These are phyloP conservation scores for Melinaea marsaeus DNA, from an alignment of 2,888 invertebrate genomes.

Conservation along the genomic window DNA sequence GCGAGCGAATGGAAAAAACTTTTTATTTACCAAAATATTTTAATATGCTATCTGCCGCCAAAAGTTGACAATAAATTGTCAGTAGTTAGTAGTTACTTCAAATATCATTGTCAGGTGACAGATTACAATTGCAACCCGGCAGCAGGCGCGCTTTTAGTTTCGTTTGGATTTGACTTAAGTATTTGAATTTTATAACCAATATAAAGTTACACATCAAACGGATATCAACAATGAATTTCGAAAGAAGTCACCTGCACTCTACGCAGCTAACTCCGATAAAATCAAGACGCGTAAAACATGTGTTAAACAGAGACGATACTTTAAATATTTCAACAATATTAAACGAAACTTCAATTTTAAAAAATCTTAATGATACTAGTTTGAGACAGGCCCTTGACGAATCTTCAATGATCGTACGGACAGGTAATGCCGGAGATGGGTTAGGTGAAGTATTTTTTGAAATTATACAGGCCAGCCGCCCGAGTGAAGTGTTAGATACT, in stretches of 20 bases:
- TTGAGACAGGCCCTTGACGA: slow-evolving; percentile 67
- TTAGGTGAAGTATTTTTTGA: slow-evolving; percentile 70
- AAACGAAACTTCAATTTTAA: slow-evolving; percentile 70
- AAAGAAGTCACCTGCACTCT: slow-evolving; percentile 57
- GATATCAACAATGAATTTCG: slow-evolving; percentile 45
- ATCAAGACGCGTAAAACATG: slow-evolving; percentile 54
- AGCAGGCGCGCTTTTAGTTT: no score
- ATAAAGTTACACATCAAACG: not conserved
- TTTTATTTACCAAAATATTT: no score
- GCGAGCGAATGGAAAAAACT: no score
- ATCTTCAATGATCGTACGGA: slow-evolving; percentile 55
- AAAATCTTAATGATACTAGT: slow-evolving; percentile 69
- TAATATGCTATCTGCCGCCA: no score
- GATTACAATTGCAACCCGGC: no score
- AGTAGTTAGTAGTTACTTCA: no score
- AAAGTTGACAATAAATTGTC: no score
- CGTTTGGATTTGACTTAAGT: not conserved
- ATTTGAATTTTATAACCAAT: not conserved
- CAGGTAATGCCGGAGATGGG: slow-evolving; percentile 55
- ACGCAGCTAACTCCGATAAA: slow-evolving; percentile 60
- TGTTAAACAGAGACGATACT: slow-evolving; percentile 63
- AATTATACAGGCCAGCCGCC: slow-evolving; percentile 64
- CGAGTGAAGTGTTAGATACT: slow-evolving; percentile 78
- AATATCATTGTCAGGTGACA: no score
- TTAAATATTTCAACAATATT: slow-evolving; percentile 66